Evolutionary conservation across 2,113 vertebrate genomes (phyloP), one percentile per base, ranked within the genome.

Genomic region (Indri indri): DNA sequence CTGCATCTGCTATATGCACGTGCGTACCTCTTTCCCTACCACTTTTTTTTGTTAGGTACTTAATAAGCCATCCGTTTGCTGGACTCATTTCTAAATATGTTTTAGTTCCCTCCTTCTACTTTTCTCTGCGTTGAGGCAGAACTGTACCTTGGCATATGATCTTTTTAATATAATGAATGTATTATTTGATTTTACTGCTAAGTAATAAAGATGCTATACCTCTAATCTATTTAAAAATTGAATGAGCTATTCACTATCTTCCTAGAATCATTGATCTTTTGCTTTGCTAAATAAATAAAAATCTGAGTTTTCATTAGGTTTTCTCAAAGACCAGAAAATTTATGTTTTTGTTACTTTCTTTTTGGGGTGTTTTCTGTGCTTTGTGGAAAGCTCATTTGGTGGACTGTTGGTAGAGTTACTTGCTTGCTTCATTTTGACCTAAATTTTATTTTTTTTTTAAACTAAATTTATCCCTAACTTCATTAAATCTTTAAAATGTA

Each of bases 381-480:
- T 90, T 65, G 81, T 52, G n/a, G 88, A 70, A 91, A 87, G 37
- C 37, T 8, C 52, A 52, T 40, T 84, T 88, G 84, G 20, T 88
- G 7, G n/a, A 79, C 40, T 84, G 1, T 50, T 94, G 25, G 32
- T 52, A 54, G 20, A n/a, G 13, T 80, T 84, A 63, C 6, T 59
- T 8, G n/a, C 6, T 65, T 37, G 17, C 17, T 88, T 81, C 27
- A 8, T 82, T 96, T 87, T 86, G 6, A 94, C 10, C 45, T 82
- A 59, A n/a, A 80, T 63, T 54, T 74, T 30, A 59, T 50, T 83
- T 91, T 65, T 84, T 81, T 92, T 90, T 68, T 61, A 95, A 76
- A 66, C 25, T 52, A 76, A 12, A 42, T 90, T 45, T 89, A 10
- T 8, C 3, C 52, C 30, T 80, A 16, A 32, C n/a, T 59, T 12